Base-by-base conservation (phyloP, 2,888 invertebrate genomes). In the Brachypterus glaber region DNA sequence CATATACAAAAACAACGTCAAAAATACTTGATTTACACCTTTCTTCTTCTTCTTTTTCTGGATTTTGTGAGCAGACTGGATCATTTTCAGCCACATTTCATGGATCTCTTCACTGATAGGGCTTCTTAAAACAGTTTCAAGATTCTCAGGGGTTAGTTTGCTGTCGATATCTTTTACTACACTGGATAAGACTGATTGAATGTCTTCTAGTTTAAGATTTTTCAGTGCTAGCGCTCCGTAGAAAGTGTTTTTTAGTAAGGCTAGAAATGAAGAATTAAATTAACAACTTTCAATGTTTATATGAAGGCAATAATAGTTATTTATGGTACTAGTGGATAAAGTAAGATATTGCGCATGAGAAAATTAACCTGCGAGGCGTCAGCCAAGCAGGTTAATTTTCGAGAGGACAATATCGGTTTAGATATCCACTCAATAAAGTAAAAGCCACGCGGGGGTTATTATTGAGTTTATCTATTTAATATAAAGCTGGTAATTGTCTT, bases 221-320 rank as follows among this genome's bases (percentile, higher is more conserved):
- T 77, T 77, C n/a, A 76, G 70, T 46, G 82, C 79, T 44, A 85
- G 67, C 36, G 80, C 77, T 15, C 76, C 70, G 54, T 76, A 84
- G 56, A 85, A 84, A 49, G 77, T 74, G 5, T 76, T 72, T 55
- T 77, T 79, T 43, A 82, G 71, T 38, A 77, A 69, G 45, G 69
- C 77, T 72, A 69, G 51, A 57, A 70, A 58, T n/a, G n/a, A n/a
- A n/a, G n/a, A n/a, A n/a, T n/a, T n/a, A n/a, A n/a, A n/a, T n/a
- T n/a, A n/a, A n/a, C n/a, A n/a, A n/a, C n/a, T n/a, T n/a, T n/a
- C n/a, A n/a, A n/a, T n/a, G n/a, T n/a, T n/a, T n/a, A n/a, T n/a
- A n/a, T n/a, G n/a, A n/a, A n/a, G n/a, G n/a, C n/a, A n/a, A n/a
- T n/a, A n/a, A n/a, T n/a, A n/a, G n/a, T n/a, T n/a, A n/a, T n/a